Base-by-base conservation (phyloP, 2,888 invertebrate genomes). In the Disparrhopalites patrizii region DNA sequence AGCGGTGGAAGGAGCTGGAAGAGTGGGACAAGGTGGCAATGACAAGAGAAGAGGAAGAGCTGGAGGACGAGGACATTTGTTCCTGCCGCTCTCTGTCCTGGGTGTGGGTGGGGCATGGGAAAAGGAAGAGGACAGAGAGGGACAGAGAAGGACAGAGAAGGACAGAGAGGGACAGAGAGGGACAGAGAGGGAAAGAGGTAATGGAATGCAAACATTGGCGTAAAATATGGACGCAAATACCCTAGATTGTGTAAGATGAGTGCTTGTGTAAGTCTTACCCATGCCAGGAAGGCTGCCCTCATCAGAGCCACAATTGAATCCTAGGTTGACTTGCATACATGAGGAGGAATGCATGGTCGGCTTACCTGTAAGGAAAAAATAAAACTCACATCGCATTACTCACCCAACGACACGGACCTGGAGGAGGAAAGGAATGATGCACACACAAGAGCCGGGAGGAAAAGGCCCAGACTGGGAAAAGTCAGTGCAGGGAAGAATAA, bases 301-400 rank as follows among this genome's bases (percentile, higher is more conserved):
- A 56, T 70, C 70, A 43, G 66, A 68, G 57, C 70, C 70, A 68
- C 70, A 70, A 66, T 70, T 70, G 68, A 70, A 70, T 66, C 70
- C 70, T 62, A 70, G 63, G 66, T 70, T 70, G 68, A 68, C 70
- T 68, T 70, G 70, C 70, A 70, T 70, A 68, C 70, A 70, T 20
- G 70, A 70, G 58, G 70, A 70, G 52, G 70, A 70, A 60, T 70
- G 70, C 70, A 70, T 70, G 52, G 68, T 66, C 66, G 70, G 70
- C 61, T 70, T 70, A 61, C 70, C 70, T 70, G 63, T 15, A 61
- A 68, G 20, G 61, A 38, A 36, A 28, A 56, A 50, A 62, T 60
- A 47, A 57, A 62, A 62, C 57, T 38, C 36, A 57, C 28, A 27
- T 43, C 30, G 40, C 38, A 36, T 57, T 40, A 36, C 57, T 40